Base-by-base conservation (phyloP, 2,888 invertebrate species). In the Drosophila recens region DNA sequence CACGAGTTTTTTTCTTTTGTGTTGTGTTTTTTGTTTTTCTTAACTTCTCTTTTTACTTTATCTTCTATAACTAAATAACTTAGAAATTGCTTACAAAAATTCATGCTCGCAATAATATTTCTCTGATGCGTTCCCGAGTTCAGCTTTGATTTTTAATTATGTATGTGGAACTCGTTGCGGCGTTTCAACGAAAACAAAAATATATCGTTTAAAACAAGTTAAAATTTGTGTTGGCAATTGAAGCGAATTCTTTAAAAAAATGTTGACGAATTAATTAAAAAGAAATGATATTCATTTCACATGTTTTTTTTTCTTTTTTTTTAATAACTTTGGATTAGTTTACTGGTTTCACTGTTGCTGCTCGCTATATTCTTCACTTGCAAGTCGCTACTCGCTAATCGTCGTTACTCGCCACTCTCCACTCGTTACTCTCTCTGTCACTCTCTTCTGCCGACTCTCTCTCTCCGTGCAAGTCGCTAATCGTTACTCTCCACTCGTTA, bases 41-140 rank as follows among this genome's bases (percentile, higher is more conserved):
- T 34, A 27, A 33, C 43, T 63, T 42, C 5, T 69, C 23, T 62
- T 15, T 33, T 15, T 33, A 38, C 51, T 59, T 4, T 23, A 23
- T 23, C 23, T 57, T 49, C 81, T 89, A 85, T 49, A 87, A 86
- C 89, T 87, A 82, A 90, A 87, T 89, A 88, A 87, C 90, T 87
- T 75, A 78, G 40, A 76, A 73, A 65, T 74, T 67, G 63, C 71
- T 79, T 81, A 74, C 49, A 80, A 59, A 72, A 27, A 27, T 27
- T 62, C 56, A 75, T 54, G 45, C 23, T 46, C 57, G 70, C 70
- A 68, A 70, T 68, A 67, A 42, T 49, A 49, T 62, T 75, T 54
- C 36, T 59, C 36, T 59, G 63, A 34, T 58, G 53, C 57, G 59
- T 65, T 66, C 42, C 75, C 30, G 46, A 43, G 43, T 49, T 63